Evolutionary conservation across 2,113 vertebrate species (phyloP).

Genomic region (Ictidomys tridecemlineatus): DNA sequence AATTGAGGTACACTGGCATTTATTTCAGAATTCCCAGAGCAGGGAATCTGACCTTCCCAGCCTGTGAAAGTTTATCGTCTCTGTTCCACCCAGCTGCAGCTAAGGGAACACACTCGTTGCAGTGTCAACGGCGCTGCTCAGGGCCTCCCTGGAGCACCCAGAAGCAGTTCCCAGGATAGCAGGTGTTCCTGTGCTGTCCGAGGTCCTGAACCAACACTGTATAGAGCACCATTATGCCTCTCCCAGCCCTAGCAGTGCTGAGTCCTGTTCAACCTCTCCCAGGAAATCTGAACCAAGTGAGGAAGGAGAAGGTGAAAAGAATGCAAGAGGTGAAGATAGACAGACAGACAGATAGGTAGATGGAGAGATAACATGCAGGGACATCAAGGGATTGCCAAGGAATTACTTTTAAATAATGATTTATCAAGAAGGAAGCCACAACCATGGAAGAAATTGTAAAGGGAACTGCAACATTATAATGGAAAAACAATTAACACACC

Average conservation of each 20-base stretch:
- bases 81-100: not conserved
- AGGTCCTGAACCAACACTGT: not conserved
- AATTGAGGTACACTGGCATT: not conserved
- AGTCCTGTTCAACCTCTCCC: not conserved
- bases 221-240: not conserved
- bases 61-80: not conserved
- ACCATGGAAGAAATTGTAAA: not conserved
- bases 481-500: not conserved
- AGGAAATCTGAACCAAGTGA: constrained; percentile 27
- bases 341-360: not conserved
- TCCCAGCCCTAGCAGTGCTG: not conserved
- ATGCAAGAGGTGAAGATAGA: not conserved
- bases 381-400: not conserved
- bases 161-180: not conserved
- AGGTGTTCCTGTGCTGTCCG: not conserved
- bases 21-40: not conserved
- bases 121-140: not conserved
- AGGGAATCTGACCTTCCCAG: not conserved
- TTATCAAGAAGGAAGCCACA: constrained; percentile 34
- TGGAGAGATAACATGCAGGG: not conserved
- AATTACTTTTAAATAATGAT: constrained; percentile 45
- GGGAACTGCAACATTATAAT: not conserved
- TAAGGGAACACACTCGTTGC: not conserved
- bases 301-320: not conserved
- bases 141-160: not conserved